Evolutionary conservation across 2,888 invertebrate genomes (phyloP).

Genomic region (Eilema sororculum): DNA sequence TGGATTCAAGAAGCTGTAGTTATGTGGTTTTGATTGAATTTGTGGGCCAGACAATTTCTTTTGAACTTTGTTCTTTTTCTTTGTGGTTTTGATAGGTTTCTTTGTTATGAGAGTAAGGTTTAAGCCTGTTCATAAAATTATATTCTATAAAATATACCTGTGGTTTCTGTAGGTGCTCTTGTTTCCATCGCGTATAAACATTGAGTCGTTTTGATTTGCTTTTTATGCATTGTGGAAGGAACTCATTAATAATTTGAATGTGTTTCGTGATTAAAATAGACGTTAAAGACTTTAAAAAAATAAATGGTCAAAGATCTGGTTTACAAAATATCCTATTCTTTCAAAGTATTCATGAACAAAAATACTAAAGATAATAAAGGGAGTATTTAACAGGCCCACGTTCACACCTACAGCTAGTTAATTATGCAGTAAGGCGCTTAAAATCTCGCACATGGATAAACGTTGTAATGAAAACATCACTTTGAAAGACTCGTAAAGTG

Average conservation of each 20-base stretch:
- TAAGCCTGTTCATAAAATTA: no score
- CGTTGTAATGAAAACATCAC: conserved; percentile 43
- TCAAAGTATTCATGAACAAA: background rate
- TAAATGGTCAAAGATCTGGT: no score
- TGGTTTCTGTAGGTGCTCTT: no score
- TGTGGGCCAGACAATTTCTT: background rate
- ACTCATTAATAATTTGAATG: background rate
- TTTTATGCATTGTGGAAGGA: background rate
- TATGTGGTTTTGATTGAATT: background rate
- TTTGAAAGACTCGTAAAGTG: conserved; percentile 24
- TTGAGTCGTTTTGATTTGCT: no score
- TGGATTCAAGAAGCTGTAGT: background rate
- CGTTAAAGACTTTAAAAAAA: background rate
- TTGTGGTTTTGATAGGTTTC: background rate
- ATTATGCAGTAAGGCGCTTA: conserved; percentile 43
- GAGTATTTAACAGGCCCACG: conserved; percentile 12
- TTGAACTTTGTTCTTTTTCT: background rate
- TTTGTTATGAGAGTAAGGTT: background rate
- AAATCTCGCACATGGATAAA: conserved; percentile 31
- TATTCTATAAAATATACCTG: no score
- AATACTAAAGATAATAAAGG: background rate
- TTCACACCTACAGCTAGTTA: conserved; percentile 23
- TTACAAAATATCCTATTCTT: no score
- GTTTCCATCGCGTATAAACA: no score
- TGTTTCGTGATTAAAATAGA: background rate